Evolutionary conservation across 2,797 vertebrate genomes (phyloP).

Genomic region (Botia kubotai): DNA sequence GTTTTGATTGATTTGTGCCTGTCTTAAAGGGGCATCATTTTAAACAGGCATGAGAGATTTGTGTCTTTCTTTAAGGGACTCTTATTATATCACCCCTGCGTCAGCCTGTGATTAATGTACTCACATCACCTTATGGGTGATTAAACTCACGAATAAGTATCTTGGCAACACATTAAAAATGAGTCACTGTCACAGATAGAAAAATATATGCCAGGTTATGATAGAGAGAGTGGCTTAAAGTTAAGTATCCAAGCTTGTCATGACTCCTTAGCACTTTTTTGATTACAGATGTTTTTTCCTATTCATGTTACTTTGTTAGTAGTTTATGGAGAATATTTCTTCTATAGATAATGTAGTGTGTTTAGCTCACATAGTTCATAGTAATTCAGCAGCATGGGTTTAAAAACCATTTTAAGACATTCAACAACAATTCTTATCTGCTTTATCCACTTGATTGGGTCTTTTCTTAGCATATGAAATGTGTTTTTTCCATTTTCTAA

Average conservation of each 20-base stretch:
- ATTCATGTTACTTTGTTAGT: conserved; percentile 48
- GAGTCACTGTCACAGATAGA: conserved; percentile 47
- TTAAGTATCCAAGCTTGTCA: conserved; percentile 37
- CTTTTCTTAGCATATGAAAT: conserved; percentile 63
- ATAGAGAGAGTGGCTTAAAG: conserved; percentile 20
- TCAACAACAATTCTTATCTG: conserved; percentile 59
- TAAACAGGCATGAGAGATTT: conserved; percentile 32
- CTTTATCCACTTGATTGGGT: conserved; percentile 50
- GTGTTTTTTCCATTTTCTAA: conserved; percentile 2
- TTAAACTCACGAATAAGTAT: conserved; percentile 60
- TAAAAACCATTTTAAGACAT: conserved; percentile 59
- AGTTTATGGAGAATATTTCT: conserved; percentile 16
- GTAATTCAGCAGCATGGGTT: conserved; percentile 43
- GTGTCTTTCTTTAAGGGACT: conserved; percentile 37
- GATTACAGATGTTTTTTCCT: conserved; percentile 34
- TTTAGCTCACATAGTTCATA: conserved; percentile 40
- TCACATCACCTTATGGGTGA: conserved; percentile 71
- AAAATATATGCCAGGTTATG: conserved; percentile 41
- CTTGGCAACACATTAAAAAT: conserved; percentile 51
- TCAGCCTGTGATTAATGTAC: conserved; percentile 75
- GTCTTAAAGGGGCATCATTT: conserved; percentile 40
- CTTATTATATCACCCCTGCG: conserved; percentile 51
- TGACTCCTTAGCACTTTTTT: conserved; percentile 23
- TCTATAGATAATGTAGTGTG: conserved; percentile 52
- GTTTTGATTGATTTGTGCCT: conserved; percentile 41